These are phyloP conservation scores for Zele albiditarsus DNA, from an alignment of 2,888 invertebrate genomes.

Conservation along the genomic window DNA sequence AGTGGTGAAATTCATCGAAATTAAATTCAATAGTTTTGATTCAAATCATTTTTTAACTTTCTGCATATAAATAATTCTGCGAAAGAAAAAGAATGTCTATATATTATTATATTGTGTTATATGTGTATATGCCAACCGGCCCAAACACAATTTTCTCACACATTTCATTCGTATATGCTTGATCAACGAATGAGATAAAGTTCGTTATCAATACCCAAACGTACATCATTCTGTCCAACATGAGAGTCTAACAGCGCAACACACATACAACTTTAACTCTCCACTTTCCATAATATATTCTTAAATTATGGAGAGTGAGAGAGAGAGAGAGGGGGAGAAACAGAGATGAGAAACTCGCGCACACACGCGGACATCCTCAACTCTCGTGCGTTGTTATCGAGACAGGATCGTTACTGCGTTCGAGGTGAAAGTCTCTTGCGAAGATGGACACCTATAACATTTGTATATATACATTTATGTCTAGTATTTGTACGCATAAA, in stretches of 20 bases:
- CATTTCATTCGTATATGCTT: background rate
- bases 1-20: too few species aligned
- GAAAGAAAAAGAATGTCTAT: background rate
- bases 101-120: too few species aligned
- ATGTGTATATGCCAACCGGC: background rate
- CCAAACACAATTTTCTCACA: background rate
- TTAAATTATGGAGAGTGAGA: constrained; percentile 48
- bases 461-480: constrained; percentile 20
- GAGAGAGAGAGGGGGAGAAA: background rate
- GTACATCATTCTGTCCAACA: constrained; percentile 42
- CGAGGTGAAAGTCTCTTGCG: constrained; percentile 50
- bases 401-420: constrained; percentile 50
- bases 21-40: too few species aligned
- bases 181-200: constrained; percentile 27
- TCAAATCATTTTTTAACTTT: too few species aligned
- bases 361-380: background rate
- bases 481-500: background rate
- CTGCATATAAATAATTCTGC: too few species aligned
- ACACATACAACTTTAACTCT: constrained; percentile 24
- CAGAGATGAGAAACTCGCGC: background rate
- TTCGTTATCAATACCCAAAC: constrained; percentile 39
- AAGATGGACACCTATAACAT: constrained; percentile 14
- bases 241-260: background rate
- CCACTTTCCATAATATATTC: constrained; percentile 55
- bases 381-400: constrained; percentile 48